These are phyloP conservation scores for Terebella lapidaria DNA, from an alignment of 2,888 invertebrate species.

Conservation along the genomic window DNA sequence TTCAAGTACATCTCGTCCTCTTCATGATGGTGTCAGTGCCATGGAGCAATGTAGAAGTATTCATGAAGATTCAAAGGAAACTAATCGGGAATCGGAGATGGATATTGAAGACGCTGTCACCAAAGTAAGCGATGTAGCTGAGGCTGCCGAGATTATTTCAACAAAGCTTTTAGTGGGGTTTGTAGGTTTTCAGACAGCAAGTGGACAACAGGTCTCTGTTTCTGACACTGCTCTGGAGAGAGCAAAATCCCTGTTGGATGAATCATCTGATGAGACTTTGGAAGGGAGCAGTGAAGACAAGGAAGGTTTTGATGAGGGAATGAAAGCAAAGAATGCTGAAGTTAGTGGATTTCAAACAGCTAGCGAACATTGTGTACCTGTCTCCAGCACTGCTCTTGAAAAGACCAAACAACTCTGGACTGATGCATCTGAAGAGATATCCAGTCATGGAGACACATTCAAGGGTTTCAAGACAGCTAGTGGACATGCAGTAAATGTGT, in stretches of 20 bases:
- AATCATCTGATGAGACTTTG: neutral
- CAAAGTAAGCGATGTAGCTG: too few species aligned
- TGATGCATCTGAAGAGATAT: neutral
- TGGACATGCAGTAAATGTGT: neutral
- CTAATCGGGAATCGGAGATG: too few species aligned
- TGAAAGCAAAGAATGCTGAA: neutral
- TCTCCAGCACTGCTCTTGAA: neutral
- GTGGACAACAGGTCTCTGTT: neutral
- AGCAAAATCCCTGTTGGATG: neutral
- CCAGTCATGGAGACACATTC: neutral
- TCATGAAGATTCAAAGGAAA: too few species aligned
- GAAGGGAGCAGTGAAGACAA: neutral
- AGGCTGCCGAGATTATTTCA: too few species aligned
- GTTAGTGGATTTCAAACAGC: slow-evolving; percentile 1
- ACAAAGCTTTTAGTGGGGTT: too few species aligned
- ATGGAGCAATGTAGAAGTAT: too few species aligned
- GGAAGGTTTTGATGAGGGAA: neutral
- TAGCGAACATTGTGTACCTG: neutral
- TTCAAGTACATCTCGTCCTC: too few species aligned
- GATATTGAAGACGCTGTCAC: too few species aligned
- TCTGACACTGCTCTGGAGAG: neutral
- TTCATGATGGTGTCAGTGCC: too few species aligned
- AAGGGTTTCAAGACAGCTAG: neutral
- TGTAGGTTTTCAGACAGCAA: neutral
- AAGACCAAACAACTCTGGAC: neutral